These are phyloP conservation scores for Bradypodion ventrale DNA, from an alignment of 2,797 vertebrate genomes.

Conservation along the genomic window DNA sequence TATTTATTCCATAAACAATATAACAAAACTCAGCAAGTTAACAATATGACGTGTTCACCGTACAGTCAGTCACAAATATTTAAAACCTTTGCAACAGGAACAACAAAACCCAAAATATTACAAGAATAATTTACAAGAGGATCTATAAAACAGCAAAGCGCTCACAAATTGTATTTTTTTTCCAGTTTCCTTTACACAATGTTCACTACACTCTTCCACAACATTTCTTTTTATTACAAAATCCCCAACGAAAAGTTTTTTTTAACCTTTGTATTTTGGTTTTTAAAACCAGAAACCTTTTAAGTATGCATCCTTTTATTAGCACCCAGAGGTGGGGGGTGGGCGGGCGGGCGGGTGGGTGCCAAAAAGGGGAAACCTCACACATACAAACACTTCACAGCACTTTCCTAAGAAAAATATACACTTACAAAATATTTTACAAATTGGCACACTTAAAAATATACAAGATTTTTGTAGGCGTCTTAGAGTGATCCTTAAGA, in stretches of 20 bases:
- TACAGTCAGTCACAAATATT: slow-evolving; percentile 99
- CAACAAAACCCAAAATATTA: slow-evolving; percentile 99
- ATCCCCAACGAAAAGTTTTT: slow-evolving; percentile 98
- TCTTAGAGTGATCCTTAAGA: slow-evolving; percentile 99
- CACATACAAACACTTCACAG: slow-evolving; percentile 99
- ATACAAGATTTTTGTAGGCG: slow-evolving; percentile 99
- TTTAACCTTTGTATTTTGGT: slow-evolving; percentile 99
- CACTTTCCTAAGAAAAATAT: slow-evolving; percentile 99
- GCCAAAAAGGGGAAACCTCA: slow-evolving; percentile 98
- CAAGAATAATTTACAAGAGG: slow-evolving; percentile 99
- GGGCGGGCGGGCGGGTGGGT: too few relatives aligned
- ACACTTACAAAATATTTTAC: slow-evolving; percentile 99
- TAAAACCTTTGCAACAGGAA: slow-evolving; percentile 99
- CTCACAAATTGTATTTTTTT: slow-evolving; percentile 99
- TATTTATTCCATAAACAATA: slow-evolving; percentile 99
- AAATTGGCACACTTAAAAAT: slow-evolving; percentile 99
- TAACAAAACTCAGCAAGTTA: slow-evolving; percentile 99
- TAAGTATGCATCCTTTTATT: slow-evolving; percentile 99
- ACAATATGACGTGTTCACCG: slow-evolving; percentile 99
- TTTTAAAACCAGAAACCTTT: slow-evolving; percentile 99
- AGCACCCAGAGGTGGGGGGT: slow-evolving; percentile 83
- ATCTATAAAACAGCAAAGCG: slow-evolving; percentile 99
- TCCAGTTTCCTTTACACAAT: slow-evolving; percentile 97
- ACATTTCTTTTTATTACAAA: slow-evolving; percentile 99
- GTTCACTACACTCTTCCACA: slow-evolving; percentile 99